phyloP scores from a whole-genome alignment of 2,797 vertebrate species.

The Anguilla anguilla region DNA sequence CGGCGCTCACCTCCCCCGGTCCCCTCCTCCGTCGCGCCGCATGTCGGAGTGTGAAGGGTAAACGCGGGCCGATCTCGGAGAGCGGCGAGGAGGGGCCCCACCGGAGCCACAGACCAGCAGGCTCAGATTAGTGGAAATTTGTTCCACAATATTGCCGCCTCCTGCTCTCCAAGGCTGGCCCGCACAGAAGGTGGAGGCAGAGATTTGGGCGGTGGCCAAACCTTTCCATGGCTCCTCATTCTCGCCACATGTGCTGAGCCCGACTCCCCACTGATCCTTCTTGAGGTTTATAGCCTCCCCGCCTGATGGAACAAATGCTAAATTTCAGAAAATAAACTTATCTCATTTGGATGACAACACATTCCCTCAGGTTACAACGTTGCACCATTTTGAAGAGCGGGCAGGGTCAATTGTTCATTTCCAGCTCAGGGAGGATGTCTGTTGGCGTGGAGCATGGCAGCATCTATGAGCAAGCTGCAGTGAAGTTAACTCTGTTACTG shows the following conservation, averaged over 20 bases:
- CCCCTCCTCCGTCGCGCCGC: slow-evolving; percentile 66
- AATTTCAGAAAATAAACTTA: slow-evolving; percentile 92
- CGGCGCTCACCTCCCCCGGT: slow-evolving; percentile 58
- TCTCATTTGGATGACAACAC: slow-evolving; percentile 96
- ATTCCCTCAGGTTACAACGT: slow-evolving; percentile 87
- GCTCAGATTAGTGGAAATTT: slow-evolving; percentile 87
- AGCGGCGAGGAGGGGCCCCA: slow-evolving; percentile 68
- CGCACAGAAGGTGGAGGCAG: slow-evolving; percentile 91
- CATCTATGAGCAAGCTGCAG: slow-evolving; percentile 64
- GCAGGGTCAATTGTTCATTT: slow-evolving; percentile 81
- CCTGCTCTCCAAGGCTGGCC: slow-evolving; percentile 80
- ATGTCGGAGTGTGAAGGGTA: slow-evolving; percentile 69
- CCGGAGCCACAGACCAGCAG: slow-evolving; percentile 73
- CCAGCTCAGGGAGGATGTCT: slow-evolving; percentile 73
- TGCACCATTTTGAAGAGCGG: slow-evolving; percentile 77
- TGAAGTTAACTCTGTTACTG: slow-evolving; percentile 59
- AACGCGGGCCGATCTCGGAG: slow-evolving; percentile 61
- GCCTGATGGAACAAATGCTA: slow-evolving; percentile 94
- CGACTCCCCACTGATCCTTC: slow-evolving; percentile 83
- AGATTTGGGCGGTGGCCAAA: slow-evolving; percentile 89
- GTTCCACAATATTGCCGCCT: slow-evolving; percentile 84
- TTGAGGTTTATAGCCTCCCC: slow-evolving; percentile 83
- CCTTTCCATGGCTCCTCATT: slow-evolving; percentile 74
- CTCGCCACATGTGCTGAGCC: slow-evolving; percentile 78
- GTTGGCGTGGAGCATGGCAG: slow-evolving; percentile 66